Conservation (phyloP, 1,140 invertebrate genomes). For the Oppia nitens region DNA sequence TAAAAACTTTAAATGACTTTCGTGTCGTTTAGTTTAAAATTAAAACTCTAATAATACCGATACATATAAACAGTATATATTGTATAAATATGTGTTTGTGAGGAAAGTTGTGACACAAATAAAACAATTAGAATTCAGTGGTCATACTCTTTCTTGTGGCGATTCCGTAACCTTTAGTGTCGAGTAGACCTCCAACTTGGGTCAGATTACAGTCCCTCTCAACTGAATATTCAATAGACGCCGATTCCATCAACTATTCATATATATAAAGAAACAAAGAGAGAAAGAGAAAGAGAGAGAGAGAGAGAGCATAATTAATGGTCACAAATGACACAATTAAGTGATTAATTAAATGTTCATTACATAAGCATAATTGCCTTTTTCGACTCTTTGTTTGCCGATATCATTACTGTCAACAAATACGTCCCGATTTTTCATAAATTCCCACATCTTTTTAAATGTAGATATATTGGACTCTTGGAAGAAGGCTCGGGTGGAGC, state of each 20-base stretch:
- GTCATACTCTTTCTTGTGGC: conserved; percentile 25
- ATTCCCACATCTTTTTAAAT: conserved; percentile 60
- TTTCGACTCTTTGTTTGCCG: conserved; percentile 62
- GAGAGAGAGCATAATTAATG: neutral
- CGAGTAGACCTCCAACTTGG: conserved; percentile 52
- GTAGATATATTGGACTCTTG: conserved; percentile 69
- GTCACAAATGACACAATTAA: neutral
- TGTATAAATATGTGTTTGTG: too few species aligned
- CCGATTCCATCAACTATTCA: conserved; percentile 60
- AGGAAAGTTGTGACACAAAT: too few species aligned
- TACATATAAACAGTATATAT: too few species aligned
- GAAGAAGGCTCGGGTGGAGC: conserved; percentile 32
- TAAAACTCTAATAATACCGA: too few species aligned
- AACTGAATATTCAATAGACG: conserved; percentile 55
- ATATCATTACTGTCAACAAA: conserved; percentile 62
- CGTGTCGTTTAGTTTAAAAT: too few species aligned
- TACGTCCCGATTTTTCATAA: conserved; percentile 64
- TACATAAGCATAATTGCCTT: conserved; percentile 44
- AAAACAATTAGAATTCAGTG: too few species aligned
- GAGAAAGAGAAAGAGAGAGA: conserved; percentile 24
- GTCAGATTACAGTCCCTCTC: conserved; percentile 55
- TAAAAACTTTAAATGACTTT: too few species aligned
- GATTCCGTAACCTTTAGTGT: conserved; percentile 35
- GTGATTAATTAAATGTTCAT: too few species aligned
- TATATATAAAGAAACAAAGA: conserved; percentile 27